Conservation (phyloP, 2,113 vertebrate species). For the Mirza zaza region DNA sequence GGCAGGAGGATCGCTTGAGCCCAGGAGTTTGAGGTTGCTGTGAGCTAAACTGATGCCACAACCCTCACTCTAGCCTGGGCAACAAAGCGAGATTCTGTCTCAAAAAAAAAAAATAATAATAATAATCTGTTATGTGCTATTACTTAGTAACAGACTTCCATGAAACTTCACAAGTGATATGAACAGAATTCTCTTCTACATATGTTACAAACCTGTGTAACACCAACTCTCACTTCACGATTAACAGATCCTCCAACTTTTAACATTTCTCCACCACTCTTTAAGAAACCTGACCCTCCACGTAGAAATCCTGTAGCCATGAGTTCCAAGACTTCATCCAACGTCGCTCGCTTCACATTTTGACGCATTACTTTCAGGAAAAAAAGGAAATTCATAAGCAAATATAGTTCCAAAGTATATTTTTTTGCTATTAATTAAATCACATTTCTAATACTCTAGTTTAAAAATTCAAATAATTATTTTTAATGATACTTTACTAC, state of each 20-base stretch:
- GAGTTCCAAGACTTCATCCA: constrained; percentile 97
- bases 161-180: background rate
- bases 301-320: constrained; percentile 98
- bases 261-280: constrained; percentile 98
- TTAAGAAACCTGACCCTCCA: constrained; percentile 96
- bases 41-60: too few relatives aligned
- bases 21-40: too few relatives aligned
- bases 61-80: too few relatives aligned
- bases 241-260: constrained; percentile 98
- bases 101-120: too few relatives aligned
- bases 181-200: background rate
- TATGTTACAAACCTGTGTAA: constrained; percentile 93
- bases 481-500: background rate
- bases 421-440: background rate
- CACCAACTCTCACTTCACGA: constrained; percentile 97
- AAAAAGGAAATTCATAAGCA: constrained; percentile 53
- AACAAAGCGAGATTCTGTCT: too few relatives aligned
- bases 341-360: constrained; percentile 95
- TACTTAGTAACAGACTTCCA: background rate
- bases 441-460: constrained; percentile 32
- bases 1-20: too few relatives aligned
- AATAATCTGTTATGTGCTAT: background rate
- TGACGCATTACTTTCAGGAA: constrained; percentile 94
- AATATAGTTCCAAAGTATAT: background rate
- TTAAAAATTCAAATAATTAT: constrained; percentile 38